These are phyloP conservation scores for Ectropis crepuscularia DNA, from an alignment of 2,888 invertebrate species.

Conservation along the genomic window DNA sequence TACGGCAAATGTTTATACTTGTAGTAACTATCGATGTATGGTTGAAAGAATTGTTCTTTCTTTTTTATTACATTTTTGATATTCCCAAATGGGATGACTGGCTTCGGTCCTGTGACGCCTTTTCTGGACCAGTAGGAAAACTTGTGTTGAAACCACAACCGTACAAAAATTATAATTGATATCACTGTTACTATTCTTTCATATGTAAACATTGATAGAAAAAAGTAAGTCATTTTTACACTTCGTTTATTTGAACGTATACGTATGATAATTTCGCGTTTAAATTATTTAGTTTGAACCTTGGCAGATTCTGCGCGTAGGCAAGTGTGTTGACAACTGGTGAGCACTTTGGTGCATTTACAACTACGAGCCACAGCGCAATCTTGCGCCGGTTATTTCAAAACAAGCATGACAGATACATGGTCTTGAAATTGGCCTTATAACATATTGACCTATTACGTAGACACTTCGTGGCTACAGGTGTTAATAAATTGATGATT, in stretches of 20 bases:
- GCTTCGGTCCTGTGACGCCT: slow-evolving; percentile 83
- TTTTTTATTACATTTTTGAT: slow-evolving; percentile 81
- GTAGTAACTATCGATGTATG: slow-evolving; percentile 85
- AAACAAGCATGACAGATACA: slow-evolving; percentile 18
- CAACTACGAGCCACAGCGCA: slow-evolving; percentile 10
- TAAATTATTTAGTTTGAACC: not conserved
- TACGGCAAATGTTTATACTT: slow-evolving; percentile 77
- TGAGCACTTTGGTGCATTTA: slow-evolving; percentile 21
- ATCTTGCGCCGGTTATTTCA: slow-evolving; percentile 27
- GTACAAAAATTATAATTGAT: slow-evolving; percentile 50
- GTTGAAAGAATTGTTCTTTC: slow-evolving; percentile 85
- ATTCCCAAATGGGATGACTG: slow-evolving; percentile 87
- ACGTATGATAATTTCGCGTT: not conserved
- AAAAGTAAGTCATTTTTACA: slow-evolving; percentile 40
- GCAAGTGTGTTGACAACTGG: slow-evolving; percentile 16
- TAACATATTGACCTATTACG: slow-evolving; percentile 22
- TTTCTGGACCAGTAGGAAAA: slow-evolving; percentile 85
- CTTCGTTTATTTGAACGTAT: slow-evolving; percentile 10
- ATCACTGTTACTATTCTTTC: slow-evolving; percentile 51
- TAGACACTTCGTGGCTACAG: not conserved
- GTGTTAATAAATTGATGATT: slow-evolving; percentile 13
- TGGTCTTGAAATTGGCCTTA: slow-evolving; percentile 31
- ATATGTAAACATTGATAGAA: slow-evolving; percentile 44
- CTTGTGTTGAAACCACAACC: slow-evolving; percentile 71
- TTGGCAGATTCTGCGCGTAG: slow-evolving; percentile 7